Evolutionary conservation across 1,140 invertebrate species (phyloP), one percentile per base, ranked within the genome.

Genomic region (Plutomurus gul): DNA sequence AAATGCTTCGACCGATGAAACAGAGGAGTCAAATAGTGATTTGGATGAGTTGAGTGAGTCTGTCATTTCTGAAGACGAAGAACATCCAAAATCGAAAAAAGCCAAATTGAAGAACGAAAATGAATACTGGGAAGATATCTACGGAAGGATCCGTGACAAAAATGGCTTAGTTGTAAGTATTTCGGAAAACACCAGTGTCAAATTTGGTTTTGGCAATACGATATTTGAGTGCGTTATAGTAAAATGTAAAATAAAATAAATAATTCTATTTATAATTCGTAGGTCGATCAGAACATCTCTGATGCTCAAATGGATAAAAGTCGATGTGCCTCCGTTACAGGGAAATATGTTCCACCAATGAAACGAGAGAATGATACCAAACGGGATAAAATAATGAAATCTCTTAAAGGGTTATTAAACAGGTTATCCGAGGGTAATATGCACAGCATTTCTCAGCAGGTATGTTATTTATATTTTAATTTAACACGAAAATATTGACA

Each of bases 331-430:
- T 86, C 89, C 81, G 87, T 87, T 72, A 85, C 86, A 82, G 87
- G 87, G 11, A 92, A 92, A 85, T 98, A 97, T 85, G 86, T 97
- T 82, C 95, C 96, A 30, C 96, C 96, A 56, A 93, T 92, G 83
- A 88, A 92, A 76, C 88, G 94, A 82, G 87, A 87, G 8, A 84
- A 87, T 74, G 80, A 88, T 22, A 87, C 88, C 81, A 86, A 87
- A 71, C 25, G 85, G 83, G 13, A 87, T 86, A 60, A 86, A 87
- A 20, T 97, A 0, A 91, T 90, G 84, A 92, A 92, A 85, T 92
- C 94, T 86, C 87, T 97, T 49, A 97, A 97, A 87, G 95, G 96
- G 79, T 87, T 94, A 6, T 86, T 98, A 1, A 98, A 98, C 88
- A 92, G 95, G 85, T 87, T 97, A 37, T 92, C 95, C 13, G 94